Base-by-base conservation (phyloP, 2,113 vertebrate species). In the Colistium nudipinnis region DNA sequence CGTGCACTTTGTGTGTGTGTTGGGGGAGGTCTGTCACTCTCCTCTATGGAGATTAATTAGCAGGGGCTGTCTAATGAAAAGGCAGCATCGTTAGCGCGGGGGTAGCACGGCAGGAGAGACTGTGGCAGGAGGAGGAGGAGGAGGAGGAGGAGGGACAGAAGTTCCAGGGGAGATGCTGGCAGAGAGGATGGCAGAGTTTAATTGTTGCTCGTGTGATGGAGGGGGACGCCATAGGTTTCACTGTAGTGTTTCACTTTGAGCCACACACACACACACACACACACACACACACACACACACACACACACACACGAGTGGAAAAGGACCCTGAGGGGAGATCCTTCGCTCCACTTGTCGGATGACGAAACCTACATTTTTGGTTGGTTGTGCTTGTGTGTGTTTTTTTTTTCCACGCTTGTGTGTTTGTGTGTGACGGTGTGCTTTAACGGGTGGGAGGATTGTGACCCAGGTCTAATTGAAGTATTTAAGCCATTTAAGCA, bases 21-120 rank as follows among this genome's bases (percentile, higher is more conserved):
- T 85, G 43, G 82, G 84, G 87, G 88, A 88, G 88, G 85, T 90
- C 90, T 90, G 89, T 89, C 90, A 91, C 90, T 92, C 88, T 87
- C 82, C 84, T 92, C 90, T 92, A 88, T 92, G 87, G 89, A 94
- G 90, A 91, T 92, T 93, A 93, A 94, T 94, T 93, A 94, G 90
- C 88, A 83, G 72, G 87, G 85, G 85, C 89, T 92, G 90, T 92
- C 89, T 93, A 92, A 92, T 90, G 92, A 91, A 91, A 92, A 91
- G 89, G 92, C 90, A 86, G 88, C 81, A 88, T 91, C 84, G 86
- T 92, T 92, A 92, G 84, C 70, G 64, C 79, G 70, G 62, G 81
- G 83, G 70, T 84, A 76, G 83, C 86, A 76, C 68, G 66, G 84
- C 59, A 56, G 81, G 87, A 85, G 82, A 75, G 83, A 60, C 17